Conservation (phyloP, 2,797 vertebrate species). For the Peromyscus nudipes region DNA sequence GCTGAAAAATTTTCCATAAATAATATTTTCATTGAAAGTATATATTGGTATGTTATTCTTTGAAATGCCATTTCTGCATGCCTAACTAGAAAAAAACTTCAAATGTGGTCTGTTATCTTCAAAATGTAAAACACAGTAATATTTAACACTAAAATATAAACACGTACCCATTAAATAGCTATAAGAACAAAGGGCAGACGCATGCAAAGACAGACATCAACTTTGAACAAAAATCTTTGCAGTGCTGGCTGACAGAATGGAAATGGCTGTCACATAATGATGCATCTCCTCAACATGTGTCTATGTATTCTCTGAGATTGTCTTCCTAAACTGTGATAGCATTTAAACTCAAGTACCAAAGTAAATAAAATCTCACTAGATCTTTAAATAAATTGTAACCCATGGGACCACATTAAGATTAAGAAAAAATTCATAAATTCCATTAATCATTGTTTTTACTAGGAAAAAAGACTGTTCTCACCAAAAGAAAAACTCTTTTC, state of each 20-base stretch:
- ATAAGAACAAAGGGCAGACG: background rate
- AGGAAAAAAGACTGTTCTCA: background rate
- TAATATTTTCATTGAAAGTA: background rate
- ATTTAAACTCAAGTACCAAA: background rate
- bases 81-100: conserved; percentile 41
- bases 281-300: background rate
- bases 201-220: background rate
- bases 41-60: conserved; percentile 22
- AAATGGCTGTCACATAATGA: background rate
- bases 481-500: background rate
- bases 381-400: background rate
- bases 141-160: conserved; percentile 9
- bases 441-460: background rate
- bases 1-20: background rate
- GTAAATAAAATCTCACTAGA: background rate
- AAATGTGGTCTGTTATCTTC: background rate
- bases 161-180: background rate
- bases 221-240: background rate
- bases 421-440: conserved; percentile 25
- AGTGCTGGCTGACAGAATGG: background rate
- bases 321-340: background rate
- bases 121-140: background rate
- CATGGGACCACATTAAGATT: background rate
- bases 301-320: background rate
- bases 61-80: background rate